Conservation (phyloP, 2,888 invertebrate species). For the Baccha elongata region DNA sequence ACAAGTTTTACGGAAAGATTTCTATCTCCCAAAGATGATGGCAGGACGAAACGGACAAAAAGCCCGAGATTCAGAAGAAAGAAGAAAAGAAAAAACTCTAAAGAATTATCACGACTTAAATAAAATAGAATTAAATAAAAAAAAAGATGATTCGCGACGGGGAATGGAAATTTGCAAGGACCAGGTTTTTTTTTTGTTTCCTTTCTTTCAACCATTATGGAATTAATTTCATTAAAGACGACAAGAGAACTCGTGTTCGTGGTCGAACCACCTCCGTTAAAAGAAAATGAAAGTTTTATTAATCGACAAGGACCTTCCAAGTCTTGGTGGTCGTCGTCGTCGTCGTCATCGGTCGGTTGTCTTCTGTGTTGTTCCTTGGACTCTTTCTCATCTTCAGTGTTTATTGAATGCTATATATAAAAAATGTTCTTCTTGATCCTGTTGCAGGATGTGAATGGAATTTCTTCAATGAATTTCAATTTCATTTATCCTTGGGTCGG, state of each 20-base stretch:
- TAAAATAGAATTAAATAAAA: slow-evolving; percentile 66
- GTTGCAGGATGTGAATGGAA: slow-evolving; percentile 69
- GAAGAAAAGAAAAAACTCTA: slow-evolving; percentile 33
- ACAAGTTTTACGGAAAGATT: slow-evolving; percentile 60
- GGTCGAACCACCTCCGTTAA: slow-evolving; percentile 27
- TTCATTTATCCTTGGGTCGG: slow-evolving; percentile 72
- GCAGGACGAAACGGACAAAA: slow-evolving; percentile 13
- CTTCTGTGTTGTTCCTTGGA: not conserved
- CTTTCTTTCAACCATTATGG: slow-evolving; percentile 31
- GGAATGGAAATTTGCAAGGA: slow-evolving; percentile 3
- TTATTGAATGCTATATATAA: slow-evolving; percentile 50
- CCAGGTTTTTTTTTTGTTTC: slow-evolving; percentile 28
- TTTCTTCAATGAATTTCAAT: slow-evolving; percentile 73
- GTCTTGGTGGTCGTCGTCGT: not conserved
- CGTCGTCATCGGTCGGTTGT: too few relatives aligned
- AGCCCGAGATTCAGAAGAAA: slow-evolving; percentile 27
- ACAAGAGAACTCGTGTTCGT: slow-evolving; percentile 17
- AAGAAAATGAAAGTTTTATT: slow-evolving; percentile 72
- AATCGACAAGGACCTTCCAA: slow-evolving; percentile 59
- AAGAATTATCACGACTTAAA: slow-evolving; percentile 72
- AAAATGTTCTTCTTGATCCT: slow-evolving; percentile 58
- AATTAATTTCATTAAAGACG: slow-evolving; percentile 71
- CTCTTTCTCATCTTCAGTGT: slow-evolving; percentile 27
- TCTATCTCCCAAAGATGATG: slow-evolving; percentile 28
- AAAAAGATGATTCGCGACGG: slow-evolving; percentile 7